Percentiles rank a stretch among this genome's conserved stretches.
Conservation (phyloP, 2,797 vertebrate genomes). For the Hylomyscus alleni region DNA sequence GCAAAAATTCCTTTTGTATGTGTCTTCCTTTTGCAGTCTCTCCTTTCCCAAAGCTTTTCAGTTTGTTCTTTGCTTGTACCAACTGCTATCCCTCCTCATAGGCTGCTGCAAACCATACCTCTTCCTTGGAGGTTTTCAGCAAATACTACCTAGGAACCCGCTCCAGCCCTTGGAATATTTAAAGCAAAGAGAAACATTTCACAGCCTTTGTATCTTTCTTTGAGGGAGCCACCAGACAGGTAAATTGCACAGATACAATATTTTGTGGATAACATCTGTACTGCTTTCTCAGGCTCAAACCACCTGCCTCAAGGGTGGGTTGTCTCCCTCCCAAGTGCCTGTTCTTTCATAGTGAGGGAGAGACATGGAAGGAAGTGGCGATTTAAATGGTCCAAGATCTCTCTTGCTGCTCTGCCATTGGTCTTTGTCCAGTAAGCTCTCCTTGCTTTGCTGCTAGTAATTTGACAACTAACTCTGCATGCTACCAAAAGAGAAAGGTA, state of each 20-base stretch:
- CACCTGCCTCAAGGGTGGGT: not conserved
- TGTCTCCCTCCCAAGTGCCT: not conserved
- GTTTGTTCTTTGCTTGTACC: not conserved
- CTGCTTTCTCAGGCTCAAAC: not conserved
- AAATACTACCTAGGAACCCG: not conserved
- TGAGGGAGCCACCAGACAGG: not conserved
- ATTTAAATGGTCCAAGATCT: not conserved
- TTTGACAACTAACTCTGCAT: constrained; percentile 26
- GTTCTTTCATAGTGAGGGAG: not conserved
- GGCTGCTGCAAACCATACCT: not conserved
- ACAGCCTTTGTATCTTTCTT: not conserved
- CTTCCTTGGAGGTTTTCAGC: constrained; percentile 19
- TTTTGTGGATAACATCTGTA: constrained; percentile 3
- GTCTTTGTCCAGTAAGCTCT: constrained; percentile 16
- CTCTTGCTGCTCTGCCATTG: not conserved
- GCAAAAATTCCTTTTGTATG: not conserved
- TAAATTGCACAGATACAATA: constrained; percentile 1
- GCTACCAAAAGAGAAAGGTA: not conserved
- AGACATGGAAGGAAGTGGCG: not conserved
- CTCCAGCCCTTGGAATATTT: not conserved
- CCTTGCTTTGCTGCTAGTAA: not conserved
- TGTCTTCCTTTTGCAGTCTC: not conserved
- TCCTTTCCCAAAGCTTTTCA: not conserved
- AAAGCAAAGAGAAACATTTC: not conserved
- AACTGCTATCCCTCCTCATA: not conserved